Conservation (phyloP, 2,797 vertebrate species). For the Enteromius unitaeniatus region DNA sequence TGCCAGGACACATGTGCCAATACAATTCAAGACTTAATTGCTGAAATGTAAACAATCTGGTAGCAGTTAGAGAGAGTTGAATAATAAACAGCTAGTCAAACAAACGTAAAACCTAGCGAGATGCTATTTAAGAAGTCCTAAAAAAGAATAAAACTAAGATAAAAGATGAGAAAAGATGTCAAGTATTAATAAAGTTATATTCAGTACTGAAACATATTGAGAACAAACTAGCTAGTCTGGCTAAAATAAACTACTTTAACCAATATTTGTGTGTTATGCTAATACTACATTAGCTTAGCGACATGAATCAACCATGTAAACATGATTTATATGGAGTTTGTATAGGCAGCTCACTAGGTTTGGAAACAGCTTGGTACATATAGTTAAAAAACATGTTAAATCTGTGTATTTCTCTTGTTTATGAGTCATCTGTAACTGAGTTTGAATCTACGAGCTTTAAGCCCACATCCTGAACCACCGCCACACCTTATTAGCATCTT, state of each 20-base stretch:
- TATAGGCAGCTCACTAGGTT: background rate
- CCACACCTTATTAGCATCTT: conserved; percentile 6
- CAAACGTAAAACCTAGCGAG: background rate
- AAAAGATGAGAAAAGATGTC: background rate
- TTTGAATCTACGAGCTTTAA: conserved; percentile 2
- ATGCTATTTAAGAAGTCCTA: background rate
- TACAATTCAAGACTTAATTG: conserved; percentile 5
- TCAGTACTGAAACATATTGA: background rate
- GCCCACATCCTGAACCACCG: conserved; percentile 41
- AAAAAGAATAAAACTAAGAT: background rate
- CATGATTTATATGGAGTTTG: background rate
- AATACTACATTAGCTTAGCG: background rate
- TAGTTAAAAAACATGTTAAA: background rate
- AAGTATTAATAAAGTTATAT: background rate
- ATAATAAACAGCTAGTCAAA: conserved; percentile 14
- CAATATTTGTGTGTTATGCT: background rate
- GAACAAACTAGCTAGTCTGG: background rate
- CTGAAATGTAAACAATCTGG: conserved; percentile 14
- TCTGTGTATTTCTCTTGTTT: conserved; percentile 19
- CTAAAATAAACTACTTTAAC: background rate
- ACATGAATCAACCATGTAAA: background rate
- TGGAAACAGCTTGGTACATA: background rate
- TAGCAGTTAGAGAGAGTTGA: background rate
- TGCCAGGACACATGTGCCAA: background rate
- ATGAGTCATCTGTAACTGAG: background rate